Evolutionary conservation across 2,888 invertebrate species (phyloP).

Genomic region (Sicus ferrugineus): DNA sequence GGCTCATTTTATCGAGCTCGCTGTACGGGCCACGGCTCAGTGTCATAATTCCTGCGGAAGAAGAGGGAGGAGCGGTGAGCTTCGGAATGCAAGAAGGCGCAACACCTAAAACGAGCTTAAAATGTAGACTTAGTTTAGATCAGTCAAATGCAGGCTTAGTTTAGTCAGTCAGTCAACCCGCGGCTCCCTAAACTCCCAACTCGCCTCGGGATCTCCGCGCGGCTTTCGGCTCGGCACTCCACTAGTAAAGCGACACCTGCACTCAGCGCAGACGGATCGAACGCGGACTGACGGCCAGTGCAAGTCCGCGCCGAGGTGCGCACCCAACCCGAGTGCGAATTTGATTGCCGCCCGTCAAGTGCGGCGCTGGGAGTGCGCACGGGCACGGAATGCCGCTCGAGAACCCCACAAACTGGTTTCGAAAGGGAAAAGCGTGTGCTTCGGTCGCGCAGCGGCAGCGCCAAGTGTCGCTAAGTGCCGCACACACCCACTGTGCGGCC

Average conservation of each 20-base stretch:
- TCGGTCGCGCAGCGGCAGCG: not conserved
- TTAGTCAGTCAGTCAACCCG: too few relatives aligned
- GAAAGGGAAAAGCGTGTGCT: not conserved
- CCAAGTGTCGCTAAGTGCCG: not conserved
- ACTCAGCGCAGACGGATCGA: not conserved
- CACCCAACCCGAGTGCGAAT: constrained; percentile 15
- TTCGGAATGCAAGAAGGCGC: not conserved
- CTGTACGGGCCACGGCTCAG: constrained; percentile 94
- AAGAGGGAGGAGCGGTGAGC: constrained; percentile 29
- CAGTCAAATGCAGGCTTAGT: too few relatives aligned
- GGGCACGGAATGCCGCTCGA: not conserved
- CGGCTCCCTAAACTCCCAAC: too few relatives aligned
- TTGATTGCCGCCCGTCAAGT: not conserved
- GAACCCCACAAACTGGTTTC: constrained; percentile 17
- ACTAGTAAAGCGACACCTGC: not conserved
- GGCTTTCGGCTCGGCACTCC: too few relatives aligned
- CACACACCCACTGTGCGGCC: not conserved
- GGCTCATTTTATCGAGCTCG: constrained; percentile 98
- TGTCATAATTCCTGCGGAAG: constrained; percentile 88
- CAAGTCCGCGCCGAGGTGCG: not conserved
- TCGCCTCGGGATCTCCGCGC: too few relatives aligned
- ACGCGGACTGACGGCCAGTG: not conserved
- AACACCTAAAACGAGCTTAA: not conserved
- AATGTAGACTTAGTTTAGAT: too few relatives aligned
- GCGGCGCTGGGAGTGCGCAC: not conserved